Conservation (phyloP, 2,888 invertebrate genomes). For the Andricus curvator region DNA sequence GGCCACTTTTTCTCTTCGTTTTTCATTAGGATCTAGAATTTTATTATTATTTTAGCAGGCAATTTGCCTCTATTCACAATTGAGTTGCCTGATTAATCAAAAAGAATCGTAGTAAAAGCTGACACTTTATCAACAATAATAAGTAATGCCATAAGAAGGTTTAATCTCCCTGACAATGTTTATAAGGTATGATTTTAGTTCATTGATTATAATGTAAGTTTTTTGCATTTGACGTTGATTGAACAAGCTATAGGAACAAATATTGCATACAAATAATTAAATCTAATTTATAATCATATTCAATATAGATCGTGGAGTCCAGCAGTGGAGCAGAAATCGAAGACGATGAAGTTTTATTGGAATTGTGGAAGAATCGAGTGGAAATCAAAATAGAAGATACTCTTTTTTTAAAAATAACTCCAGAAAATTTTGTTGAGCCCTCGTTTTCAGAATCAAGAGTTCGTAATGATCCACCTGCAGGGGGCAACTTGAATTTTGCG, state of each 20-base stretch:
- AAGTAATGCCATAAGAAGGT: not conserved
- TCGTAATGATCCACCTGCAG: not conserved
- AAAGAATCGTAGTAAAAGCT: not conserved
- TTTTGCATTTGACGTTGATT: not conserved
- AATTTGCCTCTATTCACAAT: not conserved
- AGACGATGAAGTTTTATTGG: slow-evolving; percentile 38
- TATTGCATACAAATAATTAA: slow-evolving; percentile 2
- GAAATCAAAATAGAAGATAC: slow-evolving; percentile 34
- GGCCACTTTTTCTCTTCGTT: not conserved
- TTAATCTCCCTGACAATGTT: not conserved
- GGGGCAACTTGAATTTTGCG: not conserved
- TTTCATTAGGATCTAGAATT: not conserved
- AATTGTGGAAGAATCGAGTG: slow-evolving; percentile 24
- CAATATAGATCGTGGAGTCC: not conserved
- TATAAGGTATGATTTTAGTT: slow-evolving; percentile 4
- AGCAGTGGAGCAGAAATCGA: slow-evolving; percentile 41
- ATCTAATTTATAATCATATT: not conserved
- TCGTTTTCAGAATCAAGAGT: not conserved
- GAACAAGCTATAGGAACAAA: not conserved
- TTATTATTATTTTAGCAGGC: not conserved
- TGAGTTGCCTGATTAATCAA: not conserved
- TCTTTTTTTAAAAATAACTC: slow-evolving; percentile 20
- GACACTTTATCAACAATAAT: not conserved
- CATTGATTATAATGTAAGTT: not conserved
- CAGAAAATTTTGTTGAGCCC: slow-evolving; percentile 5